phyloP scores from a whole-genome alignment of 2,113 vertebrate species.

The Telmatochromis sp. region DNA sequence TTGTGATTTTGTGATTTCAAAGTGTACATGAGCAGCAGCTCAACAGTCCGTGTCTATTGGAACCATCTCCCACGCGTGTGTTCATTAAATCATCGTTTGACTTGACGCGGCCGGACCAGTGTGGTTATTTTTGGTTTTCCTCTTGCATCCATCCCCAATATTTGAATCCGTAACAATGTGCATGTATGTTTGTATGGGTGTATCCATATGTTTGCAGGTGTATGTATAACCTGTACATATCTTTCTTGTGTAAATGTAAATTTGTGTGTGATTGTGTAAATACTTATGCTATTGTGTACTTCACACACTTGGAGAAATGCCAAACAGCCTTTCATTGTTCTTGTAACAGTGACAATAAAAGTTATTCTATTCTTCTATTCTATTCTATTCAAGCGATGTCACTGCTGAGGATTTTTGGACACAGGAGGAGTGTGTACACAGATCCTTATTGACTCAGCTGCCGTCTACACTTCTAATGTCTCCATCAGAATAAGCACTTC shows the following conservation, averaged over 20 bases:
- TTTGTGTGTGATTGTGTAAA: not conserved
- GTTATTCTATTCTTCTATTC: not conserved
- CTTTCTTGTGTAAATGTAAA: not conserved
- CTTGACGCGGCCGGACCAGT: no score
- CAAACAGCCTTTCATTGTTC: not conserved
- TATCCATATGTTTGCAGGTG: not conserved
- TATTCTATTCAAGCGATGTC: not conserved
- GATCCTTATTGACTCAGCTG: not conserved
- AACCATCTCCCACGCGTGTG: not conserved
- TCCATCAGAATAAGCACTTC: not conserved
- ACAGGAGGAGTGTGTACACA: not conserved
- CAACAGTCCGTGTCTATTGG: fast-evolving
- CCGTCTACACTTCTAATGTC: not conserved
- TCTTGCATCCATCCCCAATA: no score
- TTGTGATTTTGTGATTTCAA: not conserved
- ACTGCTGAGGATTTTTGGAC: not conserved
- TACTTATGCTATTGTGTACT: not conserved
- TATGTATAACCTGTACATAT: not conserved
- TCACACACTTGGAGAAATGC: not conserved
- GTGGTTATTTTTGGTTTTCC: no score
- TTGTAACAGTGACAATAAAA: not conserved
- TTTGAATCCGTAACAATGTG: no score
- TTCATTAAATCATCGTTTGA: no score
- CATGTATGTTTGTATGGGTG: not conserved
- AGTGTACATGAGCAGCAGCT: not conserved